These are phyloP conservation scores for Phthorimaea operculella DNA, from an alignment of 1,140 invertebrate genomes.

Conservation along the genomic window DNA sequence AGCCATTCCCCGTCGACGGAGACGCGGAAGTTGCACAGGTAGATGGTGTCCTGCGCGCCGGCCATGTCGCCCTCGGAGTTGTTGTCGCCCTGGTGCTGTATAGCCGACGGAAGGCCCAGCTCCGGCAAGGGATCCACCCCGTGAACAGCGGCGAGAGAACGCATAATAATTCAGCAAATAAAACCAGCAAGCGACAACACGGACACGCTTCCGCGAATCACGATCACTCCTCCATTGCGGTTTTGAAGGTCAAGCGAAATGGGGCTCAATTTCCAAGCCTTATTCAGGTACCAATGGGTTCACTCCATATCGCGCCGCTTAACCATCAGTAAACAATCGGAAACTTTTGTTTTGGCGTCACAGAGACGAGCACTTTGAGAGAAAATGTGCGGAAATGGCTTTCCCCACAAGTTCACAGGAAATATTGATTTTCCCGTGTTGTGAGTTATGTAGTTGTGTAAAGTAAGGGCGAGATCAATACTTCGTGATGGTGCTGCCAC, in stretches of 20 bases:
- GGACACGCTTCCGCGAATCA: constrained; percentile 37
- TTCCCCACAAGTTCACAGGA: constrained; percentile 42
- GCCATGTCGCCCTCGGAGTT: constrained; percentile 73
- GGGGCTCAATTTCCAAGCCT: background rate
- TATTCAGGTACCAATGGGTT: background rate
- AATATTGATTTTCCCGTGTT: constrained; percentile 46
- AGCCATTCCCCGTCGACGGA: constrained; percentile 98
- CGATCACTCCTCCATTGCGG: constrained; percentile 46
- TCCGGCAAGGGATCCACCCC: constrained; percentile 59
- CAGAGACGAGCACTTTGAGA: background rate
- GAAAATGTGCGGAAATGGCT: constrained; percentile 27
- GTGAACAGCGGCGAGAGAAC: constrained; percentile 52
- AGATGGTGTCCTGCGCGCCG: constrained; percentile 94
- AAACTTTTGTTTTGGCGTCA: constrained; percentile 6
- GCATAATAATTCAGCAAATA: constrained; percentile 65
- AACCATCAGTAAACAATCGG: background rate
- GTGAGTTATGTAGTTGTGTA: background rate
- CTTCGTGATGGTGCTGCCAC: constrained; percentile 37
- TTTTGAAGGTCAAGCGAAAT: constrained; percentile 19
- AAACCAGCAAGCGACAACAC: constrained; percentile 55
- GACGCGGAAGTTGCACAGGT: constrained; percentile 96
- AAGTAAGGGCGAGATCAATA: constrained; percentile 56
- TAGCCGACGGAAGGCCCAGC: constrained; percentile 43
- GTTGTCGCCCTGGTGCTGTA: constrained; percentile 33
- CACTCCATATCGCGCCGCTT: background rate